Evolutionary conservation across 2,797 vertebrate species (phyloP).

Genomic region (Pangasius djambal): DNA sequence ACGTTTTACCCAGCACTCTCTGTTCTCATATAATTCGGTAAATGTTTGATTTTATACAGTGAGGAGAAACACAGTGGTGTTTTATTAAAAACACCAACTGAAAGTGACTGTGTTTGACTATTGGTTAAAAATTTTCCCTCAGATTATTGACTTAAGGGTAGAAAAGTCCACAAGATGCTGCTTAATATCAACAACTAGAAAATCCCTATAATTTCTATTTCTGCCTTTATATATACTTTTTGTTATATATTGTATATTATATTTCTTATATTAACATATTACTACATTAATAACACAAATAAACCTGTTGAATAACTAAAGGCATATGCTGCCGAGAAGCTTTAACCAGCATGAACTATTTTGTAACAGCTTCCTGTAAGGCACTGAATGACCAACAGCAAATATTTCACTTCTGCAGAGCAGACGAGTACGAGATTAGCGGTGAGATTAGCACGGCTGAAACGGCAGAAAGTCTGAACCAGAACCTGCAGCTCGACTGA

Average conservation of each 20-base stretch:
- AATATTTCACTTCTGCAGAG: constrained; percentile 9
- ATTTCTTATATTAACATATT: no score
- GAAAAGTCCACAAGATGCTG: not conserved
- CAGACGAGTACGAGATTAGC: not conserved
- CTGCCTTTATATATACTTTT: not conserved
- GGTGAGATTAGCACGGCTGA: not conserved
- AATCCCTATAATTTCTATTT: not conserved
- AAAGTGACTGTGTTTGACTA: not conserved
- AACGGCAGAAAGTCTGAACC: not conserved
- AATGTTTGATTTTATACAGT: not conserved
- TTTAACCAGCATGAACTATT: not conserved
- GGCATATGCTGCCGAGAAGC: not conserved
- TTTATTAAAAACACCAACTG: not conserved
- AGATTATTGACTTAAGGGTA: not conserved
- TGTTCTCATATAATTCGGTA: not conserved
- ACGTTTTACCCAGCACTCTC: not conserved
- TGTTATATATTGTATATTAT: no score
- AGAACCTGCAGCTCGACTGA: not conserved
- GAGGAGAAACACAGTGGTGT: not conserved
- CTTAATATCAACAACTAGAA: not conserved
- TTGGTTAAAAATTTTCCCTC: not conserved
- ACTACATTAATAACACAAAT: not conserved
- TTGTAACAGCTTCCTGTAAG: constrained; percentile 21
- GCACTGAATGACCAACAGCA: constrained; percentile 10
- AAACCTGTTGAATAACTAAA: not conserved